phyloP scores from a whole-genome alignment of 1,140 invertebrate genomes.

The Diploscapter pachys region DNA sequence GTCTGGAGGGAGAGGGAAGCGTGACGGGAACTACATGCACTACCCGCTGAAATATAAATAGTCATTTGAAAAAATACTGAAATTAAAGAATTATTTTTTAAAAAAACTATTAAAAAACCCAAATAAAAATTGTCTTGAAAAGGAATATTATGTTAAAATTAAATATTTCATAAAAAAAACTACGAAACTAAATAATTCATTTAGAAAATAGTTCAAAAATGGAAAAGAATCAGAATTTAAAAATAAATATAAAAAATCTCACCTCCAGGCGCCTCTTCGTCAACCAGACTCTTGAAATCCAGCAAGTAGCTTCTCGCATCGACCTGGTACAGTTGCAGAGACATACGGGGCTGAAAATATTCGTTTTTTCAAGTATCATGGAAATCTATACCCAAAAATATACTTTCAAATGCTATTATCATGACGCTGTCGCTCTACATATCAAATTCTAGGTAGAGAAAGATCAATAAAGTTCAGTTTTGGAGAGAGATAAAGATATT shows the following conservation, averaged over 20 bases:
- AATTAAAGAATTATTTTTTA: not conserved
- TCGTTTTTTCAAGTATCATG: slow-evolving; percentile 24
- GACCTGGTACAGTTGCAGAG: slow-evolving; percentile 94
- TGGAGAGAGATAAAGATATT: not conserved
- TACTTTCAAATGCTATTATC: too few relatives aligned
- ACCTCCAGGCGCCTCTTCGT: slow-evolving; percentile 50
- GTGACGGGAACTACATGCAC: slow-evolving; percentile 52
- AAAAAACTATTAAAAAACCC: too few relatives aligned
- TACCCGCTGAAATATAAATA: slow-evolving; percentile 20
- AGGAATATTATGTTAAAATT: too few relatives aligned
- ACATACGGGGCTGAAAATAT: slow-evolving; percentile 77
- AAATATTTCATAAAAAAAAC: not conserved
- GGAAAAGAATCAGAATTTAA: not conserved
- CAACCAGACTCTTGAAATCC: slow-evolving; percentile 83
- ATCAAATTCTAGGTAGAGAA: too few relatives aligned
- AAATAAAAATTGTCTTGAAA: too few relatives aligned
- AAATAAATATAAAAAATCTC: too few relatives aligned
- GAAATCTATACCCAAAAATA: too few relatives aligned
- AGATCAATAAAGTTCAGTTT: too few relatives aligned
- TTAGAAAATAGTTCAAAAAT: not conserved
- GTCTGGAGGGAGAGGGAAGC: slow-evolving; percentile 56
- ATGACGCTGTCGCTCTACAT: too few relatives aligned
- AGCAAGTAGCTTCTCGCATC: slow-evolving; percentile 94
- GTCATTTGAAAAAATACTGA: not conserved
- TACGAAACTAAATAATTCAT: slow-evolving; percentile 18